Evolutionary conservation across 35 echinoderm and acorn worm genomes (phyloP).

Genomic region (Ophiothrix spiculata): DNA sequence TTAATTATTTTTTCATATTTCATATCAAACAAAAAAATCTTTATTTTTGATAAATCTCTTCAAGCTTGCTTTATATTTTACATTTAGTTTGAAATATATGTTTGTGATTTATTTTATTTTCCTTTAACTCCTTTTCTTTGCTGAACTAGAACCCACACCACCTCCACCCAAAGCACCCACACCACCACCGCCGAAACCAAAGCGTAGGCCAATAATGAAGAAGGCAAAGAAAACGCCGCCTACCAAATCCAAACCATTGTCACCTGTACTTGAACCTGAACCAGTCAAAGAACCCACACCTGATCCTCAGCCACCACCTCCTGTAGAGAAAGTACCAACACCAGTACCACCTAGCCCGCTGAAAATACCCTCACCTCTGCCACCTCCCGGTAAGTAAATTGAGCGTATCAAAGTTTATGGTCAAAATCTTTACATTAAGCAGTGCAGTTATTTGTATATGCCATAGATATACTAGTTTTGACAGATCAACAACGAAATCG

Average conservation of each 20-base stretch:
- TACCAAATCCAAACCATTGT: not conserved
- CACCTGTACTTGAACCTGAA: constrained; percentile 5
- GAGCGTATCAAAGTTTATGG: too few relatives aligned
- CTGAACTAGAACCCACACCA: constrained; percentile 11
- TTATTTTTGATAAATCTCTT: too few relatives aligned
- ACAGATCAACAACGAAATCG: too few relatives aligned
- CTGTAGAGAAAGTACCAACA: too few relatives aligned
- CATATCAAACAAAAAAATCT: too few relatives aligned
- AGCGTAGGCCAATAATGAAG: not conserved
- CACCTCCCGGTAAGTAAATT: not conserved
- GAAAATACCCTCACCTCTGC: not conserved
- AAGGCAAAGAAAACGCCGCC: constrained; percentile 18
- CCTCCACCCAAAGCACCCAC: constrained; percentile 1
- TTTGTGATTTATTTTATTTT: too few relatives aligned
- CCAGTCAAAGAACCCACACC: not conserved
- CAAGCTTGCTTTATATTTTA: too few relatives aligned
- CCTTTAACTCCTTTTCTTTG: not conserved
- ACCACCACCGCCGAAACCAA: not conserved
- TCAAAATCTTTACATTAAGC: too few relatives aligned
- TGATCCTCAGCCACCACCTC: not conserved
- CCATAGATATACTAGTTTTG: too few relatives aligned
- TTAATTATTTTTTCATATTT: too few relatives aligned
- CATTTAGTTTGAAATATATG: not conserved
- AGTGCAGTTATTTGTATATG: too few relatives aligned
- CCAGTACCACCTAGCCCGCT: too few relatives aligned